Conservation (phyloP, 1,140 invertebrate genomes). For the Aphidius gifuensis region DNA sequence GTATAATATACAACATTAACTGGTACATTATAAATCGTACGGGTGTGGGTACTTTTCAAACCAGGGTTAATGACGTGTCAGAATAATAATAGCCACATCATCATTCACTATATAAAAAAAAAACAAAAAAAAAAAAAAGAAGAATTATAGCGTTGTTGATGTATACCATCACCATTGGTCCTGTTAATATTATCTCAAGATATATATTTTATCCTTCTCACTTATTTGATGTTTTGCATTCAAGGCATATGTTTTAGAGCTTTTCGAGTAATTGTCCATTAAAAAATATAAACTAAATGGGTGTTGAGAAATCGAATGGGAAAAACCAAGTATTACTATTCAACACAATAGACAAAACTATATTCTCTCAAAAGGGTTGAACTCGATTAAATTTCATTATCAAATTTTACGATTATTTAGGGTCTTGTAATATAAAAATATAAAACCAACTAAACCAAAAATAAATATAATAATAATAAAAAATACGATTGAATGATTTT, state of each 20-base stretch:
- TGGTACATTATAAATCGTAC: background rate
- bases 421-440: constrained; percentile 6
- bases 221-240: constrained; percentile 5
- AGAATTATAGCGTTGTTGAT: background rate
- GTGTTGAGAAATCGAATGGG: background rate
- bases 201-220: background rate
- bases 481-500: background rate
- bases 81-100: constrained; percentile 48
- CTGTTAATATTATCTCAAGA: background rate
- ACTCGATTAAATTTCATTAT: constrained; percentile 55
- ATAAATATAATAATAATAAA: background rate
- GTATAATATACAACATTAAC: no score
- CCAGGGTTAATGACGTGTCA: constrained; percentile 53
- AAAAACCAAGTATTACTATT: constrained; percentile 15
- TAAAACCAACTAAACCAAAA: background rate
- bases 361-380: constrained; percentile 40
- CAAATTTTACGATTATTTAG: constrained; percentile 52
- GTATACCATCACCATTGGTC: background rate
- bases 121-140: background rate
- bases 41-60: background rate
- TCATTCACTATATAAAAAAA: constrained; percentile 34
- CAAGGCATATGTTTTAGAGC: constrained; percentile 50
- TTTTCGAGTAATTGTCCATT: constrained; percentile 48
- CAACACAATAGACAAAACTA: constrained; percentile 38
- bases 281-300: constrained; percentile 31